phyloP scores from a whole-genome alignment of 2,888 invertebrate species.

The Philereme vetulata region DNA sequence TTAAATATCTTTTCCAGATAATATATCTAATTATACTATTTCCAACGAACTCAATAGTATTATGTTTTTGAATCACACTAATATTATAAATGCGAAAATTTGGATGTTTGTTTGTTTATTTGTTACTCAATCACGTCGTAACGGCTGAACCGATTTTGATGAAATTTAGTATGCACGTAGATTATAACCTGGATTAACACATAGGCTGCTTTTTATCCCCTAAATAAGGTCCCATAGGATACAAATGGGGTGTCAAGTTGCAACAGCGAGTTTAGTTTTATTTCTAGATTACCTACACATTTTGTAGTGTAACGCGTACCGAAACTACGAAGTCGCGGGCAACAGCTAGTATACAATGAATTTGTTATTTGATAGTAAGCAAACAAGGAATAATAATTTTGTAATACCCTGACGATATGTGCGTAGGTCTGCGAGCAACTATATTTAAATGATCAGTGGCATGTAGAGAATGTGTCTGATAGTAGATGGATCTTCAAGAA shows the following conservation, averaged over 20 bases:
- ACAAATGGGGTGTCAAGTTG: too few relatives aligned
- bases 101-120: too few relatives aligned
- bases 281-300: background rate
- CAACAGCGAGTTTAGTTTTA: too few relatives aligned
- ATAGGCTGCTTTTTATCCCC: too few relatives aligned
- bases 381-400: conserved; percentile 7
- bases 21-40: conserved; percentile 20
- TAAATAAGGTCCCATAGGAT: too few relatives aligned
- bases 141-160: too few relatives aligned
- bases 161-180: too few relatives aligned
- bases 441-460: background rate
- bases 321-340: too few relatives aligned
- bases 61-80: too few relatives aligned
- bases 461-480: background rate
- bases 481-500: background rate
- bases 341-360: background rate
- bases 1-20: conserved; percentile 19
- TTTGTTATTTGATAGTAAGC: conserved; percentile 14
- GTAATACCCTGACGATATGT: conserved; percentile 4
- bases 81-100: too few relatives aligned
- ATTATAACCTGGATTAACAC: too few relatives aligned
- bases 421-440: background rate
- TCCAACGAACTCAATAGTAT: background rate
- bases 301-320: background rate
- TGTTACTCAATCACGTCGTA: too few relatives aligned